phyloP scores from a whole-genome alignment of 2,888 invertebrate species.

The Hipparchia sbordonii region DNA sequence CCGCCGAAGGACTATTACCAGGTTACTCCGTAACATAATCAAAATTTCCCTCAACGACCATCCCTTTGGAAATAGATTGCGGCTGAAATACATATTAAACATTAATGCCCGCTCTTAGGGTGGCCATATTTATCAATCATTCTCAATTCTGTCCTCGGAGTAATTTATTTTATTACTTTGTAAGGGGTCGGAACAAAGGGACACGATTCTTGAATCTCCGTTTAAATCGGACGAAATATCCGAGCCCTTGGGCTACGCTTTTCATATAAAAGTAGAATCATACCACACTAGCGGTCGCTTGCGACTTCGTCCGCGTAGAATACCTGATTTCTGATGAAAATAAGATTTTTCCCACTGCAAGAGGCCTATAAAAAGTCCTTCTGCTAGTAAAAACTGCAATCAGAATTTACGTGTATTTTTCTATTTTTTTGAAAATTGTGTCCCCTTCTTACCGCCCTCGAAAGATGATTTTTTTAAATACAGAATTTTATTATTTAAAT shows the following conservation, averaged over 20 bases:
- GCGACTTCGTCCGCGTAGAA: no score
- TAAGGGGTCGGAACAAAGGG: conserved; percentile 33
- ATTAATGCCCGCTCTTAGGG: conserved; percentile 28
- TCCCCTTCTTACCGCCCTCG: no score
- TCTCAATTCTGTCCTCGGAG: conserved; percentile 30
- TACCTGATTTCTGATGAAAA: no score
- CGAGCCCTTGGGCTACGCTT: conserved; percentile 15
- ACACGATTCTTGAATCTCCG: conserved; percentile 29
- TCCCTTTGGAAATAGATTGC: conserved; percentile 27
- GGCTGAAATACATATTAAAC: conserved; percentile 33
- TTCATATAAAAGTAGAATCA: conserved; percentile 15
- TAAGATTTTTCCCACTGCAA: no score
- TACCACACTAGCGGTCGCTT: no score
- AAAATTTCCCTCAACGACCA: conserved; percentile 10
- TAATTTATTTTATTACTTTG: conserved; percentile 38
- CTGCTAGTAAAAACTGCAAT: no score
- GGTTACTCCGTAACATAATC: conserved; percentile 13
- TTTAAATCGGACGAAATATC: conserved; percentile 31
- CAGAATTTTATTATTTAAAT: no score
- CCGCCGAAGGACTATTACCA: conserved; percentile 4
- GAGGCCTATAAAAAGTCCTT: no score
- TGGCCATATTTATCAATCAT: conserved; percentile 37
- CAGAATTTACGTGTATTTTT: no score
- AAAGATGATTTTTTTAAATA: no score
- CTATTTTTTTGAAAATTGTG: no score